Evolutionary conservation across 2,888 invertebrate genomes (phyloP), one percentile per base, ranked within the genome.

Genomic region (Rhingia rostrata): DNA sequence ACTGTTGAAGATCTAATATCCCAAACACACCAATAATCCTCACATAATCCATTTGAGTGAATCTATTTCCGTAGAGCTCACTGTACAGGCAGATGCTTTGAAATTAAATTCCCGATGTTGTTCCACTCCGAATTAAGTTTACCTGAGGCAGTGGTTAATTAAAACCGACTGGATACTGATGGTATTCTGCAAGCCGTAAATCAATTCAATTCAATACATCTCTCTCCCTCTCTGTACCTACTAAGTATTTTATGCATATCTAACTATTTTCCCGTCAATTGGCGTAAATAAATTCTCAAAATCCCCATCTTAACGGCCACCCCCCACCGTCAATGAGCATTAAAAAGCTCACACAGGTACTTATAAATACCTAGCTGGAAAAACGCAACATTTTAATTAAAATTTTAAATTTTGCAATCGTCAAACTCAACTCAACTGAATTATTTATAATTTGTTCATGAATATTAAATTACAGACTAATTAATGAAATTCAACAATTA

Each of bases 401-500:
- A 66, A 72, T 66, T 72, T 66, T 47, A 72, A 80, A 80, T 67
- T 64, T 80, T 67, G 33, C 67, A 49, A 66, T 54, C 54, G 67
- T 67, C 67, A 64, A 47, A 58, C 64, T 22, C 22, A 22, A 22
- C 22, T 70, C 53, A 61, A 67, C 77, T 83, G 82, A 83, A 83
- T 83, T 30, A 78, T 78, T 78, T 73, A 73, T 78, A 78, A 78
- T 73, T 78, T 61, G 69, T 51, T 58, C 56, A 83, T 78, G 83
- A 83, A 83, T 83, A 78, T 83, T 78, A 78, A 83, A 78, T 73
- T 56, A 73, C 66, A 56, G 22, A 56, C 73, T 73, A 83, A 83
- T 78, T 83, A 83, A 83, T 78, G 73, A 73, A 73, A 83, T 78
- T 83, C 73, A 67, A 54, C 78, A 83, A 83, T 83, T 78, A 83